Conservation (phyloP, 2,113 vertebrate species). For the Pelecanus crispus region DNA sequence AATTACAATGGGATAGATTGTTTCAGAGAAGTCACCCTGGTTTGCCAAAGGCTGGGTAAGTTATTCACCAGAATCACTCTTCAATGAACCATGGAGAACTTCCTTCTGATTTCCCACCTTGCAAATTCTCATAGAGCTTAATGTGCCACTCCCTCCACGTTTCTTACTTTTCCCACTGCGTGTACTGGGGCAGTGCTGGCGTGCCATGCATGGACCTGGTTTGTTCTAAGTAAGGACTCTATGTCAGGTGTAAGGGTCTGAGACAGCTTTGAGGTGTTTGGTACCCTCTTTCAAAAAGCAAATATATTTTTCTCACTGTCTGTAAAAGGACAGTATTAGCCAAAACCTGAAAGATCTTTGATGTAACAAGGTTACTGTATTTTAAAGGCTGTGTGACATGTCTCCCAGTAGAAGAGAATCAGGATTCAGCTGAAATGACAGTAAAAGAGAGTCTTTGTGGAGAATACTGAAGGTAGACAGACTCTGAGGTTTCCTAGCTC, state of each 20-base stretch:
- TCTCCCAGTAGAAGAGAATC: not conserved
- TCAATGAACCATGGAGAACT: not conserved
- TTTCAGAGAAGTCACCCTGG: not conserved
- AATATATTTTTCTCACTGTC: not conserved
- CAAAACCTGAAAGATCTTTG: not conserved
- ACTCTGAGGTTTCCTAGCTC: not conserved
- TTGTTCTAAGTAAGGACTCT: not conserved
- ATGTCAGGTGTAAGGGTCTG: accelerated
- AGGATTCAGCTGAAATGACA: not conserved
- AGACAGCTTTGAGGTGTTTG: not conserved
- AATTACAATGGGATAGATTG: not conserved
- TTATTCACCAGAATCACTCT: not conserved
- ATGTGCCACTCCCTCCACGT: accelerated
- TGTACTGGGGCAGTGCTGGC: not conserved
- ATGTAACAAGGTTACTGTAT: not conserved
- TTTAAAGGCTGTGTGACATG: not conserved
- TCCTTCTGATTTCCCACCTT: not conserved
- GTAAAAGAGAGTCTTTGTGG: not conserved
- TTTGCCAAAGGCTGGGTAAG: not conserved
- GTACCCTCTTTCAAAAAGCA: not conserved
- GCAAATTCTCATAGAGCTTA: not conserved
- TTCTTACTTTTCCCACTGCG: not conserved
- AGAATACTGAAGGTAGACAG: not conserved
- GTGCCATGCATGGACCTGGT: accelerated
- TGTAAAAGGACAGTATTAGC: not conserved